A percentile compares a stretch with the other conserved stretches of the same genome.
Conservation (phyloP, 2,113 vertebrate species). For the Narcine bancroftii region DNA sequence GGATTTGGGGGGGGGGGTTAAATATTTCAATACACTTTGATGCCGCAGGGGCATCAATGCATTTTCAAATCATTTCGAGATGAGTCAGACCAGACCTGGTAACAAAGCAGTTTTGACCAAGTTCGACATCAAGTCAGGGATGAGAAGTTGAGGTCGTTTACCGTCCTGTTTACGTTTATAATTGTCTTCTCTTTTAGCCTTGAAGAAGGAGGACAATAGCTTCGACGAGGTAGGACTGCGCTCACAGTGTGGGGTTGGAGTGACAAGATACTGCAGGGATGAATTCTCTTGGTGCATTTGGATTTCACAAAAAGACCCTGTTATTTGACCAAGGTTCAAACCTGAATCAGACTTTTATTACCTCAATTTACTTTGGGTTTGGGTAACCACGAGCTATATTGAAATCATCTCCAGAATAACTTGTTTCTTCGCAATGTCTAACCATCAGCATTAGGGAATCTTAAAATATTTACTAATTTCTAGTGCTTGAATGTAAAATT, state of each 20-base stretch:
- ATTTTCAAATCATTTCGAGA: not conserved
- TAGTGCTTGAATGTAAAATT: not conserved
- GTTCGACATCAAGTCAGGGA: not conserved
- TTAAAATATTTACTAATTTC: not conserved
- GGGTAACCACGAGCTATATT: not conserved
- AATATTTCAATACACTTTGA: not conserved
- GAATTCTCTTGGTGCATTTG: not conserved
- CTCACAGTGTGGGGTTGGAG: not conserved
- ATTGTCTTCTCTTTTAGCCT: conserved; percentile 65
- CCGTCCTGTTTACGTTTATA: conserved; percentile 30
- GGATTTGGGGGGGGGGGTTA: too few species aligned
- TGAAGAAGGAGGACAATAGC: conserved; percentile 89
- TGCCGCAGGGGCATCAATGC: not conserved
- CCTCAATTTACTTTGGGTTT: not conserved
- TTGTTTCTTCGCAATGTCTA: not conserved
- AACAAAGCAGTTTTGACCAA: not conserved
- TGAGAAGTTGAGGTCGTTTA: not conserved
- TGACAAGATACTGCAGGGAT: not conserved
- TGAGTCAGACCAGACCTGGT: not conserved
- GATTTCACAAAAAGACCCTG: too few species aligned
- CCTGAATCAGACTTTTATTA: not conserved
- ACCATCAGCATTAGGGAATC: too few species aligned
- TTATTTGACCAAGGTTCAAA: not conserved
- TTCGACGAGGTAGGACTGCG: conserved; percentile 78
- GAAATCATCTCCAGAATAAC: not conserved